Evolutionary conservation across 2,888 invertebrate species (phyloP).

Genomic region (Pristionchus exspectatus): DNA sequence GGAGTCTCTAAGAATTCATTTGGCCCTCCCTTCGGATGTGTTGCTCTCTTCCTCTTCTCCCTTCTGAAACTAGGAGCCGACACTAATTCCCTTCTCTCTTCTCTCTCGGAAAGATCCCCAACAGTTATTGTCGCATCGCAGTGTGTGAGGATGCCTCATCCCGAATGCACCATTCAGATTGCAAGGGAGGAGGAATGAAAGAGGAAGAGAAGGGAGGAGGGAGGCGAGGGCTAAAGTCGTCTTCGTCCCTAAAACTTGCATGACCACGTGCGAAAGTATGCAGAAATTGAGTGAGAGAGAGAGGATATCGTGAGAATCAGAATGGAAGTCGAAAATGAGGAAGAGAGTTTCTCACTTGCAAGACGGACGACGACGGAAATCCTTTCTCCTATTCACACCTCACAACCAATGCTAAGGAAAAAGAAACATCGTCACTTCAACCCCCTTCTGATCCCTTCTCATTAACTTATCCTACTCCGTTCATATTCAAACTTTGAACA

Average conservation of each 20-base stretch:
- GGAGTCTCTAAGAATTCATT: conserved; percentile 17
- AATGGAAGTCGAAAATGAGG: conserved; percentile 16
- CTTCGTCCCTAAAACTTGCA: not conserved
- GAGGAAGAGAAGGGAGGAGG: not conserved
- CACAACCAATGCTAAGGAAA: not conserved
- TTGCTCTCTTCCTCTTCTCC: not conserved
- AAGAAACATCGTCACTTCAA: not conserved
- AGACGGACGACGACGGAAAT: not conserved
- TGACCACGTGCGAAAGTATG: conserved; percentile 32
- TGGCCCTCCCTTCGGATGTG: not conserved
- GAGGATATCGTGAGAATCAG: conserved; percentile 43
- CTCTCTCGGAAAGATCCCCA: not conserved
- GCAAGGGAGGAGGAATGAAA: not conserved
- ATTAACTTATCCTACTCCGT: too few relatives aligned
- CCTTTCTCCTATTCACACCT: not conserved
- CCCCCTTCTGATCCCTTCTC: not conserved
- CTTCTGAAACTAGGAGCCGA: conserved; percentile 6
- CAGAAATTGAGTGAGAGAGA: conserved; percentile 37
- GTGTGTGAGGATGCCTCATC: not conserved
- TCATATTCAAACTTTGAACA: too few relatives aligned
- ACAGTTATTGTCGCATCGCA: conserved; percentile 7
- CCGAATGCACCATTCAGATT: not conserved
- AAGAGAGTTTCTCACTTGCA: not conserved
- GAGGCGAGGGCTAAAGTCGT: not conserved
- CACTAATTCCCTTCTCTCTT: conserved; percentile 25